These are phyloP conservation scores for Ophion slaviceki DNA, from an alignment of 2,888 invertebrate species.

Conservation along the genomic window DNA sequence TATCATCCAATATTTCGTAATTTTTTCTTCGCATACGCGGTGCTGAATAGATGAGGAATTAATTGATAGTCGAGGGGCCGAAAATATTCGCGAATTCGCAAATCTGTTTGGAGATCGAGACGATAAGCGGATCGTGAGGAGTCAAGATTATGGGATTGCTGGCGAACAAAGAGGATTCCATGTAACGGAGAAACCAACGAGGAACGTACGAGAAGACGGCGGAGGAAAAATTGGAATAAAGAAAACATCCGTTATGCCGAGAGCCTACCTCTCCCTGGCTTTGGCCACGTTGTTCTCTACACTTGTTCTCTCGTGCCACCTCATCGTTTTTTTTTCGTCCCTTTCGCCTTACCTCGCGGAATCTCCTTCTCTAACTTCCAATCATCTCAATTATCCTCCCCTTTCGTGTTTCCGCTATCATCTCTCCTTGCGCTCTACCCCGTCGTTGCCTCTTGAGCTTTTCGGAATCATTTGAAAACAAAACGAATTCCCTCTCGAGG, in stretches of 20 bases:
- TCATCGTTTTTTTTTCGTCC: slow-evolving; percentile 17
- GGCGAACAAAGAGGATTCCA: slow-evolving; percentile 43
- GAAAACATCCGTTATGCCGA: slow-evolving; percentile 58
- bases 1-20: slow-evolving; percentile 39
- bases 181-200: slow-evolving; percentile 22
- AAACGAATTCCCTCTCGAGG: slow-evolving; percentile 45
- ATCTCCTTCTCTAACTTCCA: slow-evolving; percentile 55
- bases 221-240: slow-evolving; percentile 49
- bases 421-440: slow-evolving; percentile 6
- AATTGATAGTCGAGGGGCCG: slow-evolving; percentile 27
- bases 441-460: slow-evolving; percentile 16
- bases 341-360: slow-evolving; percentile 25
- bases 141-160: slow-evolving; percentile 35
- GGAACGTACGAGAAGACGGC: not conserved
- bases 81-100: slow-evolving; percentile 31
- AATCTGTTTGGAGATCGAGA: slow-evolving; percentile 22
- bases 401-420: slow-evolving; percentile 67
- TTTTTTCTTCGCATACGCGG: not conserved
- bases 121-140: slow-evolving; percentile 2
- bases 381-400: slow-evolving; percentile 70
- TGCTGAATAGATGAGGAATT: not conserved
- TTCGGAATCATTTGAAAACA: slow-evolving; percentile 60
- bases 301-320: slow-evolving; percentile 27
- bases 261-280: slow-evolving; percentile 47
- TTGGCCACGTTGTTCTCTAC: slow-evolving; percentile 39